Conservation (phyloP, 2,113 vertebrate species). For the Oceanodroma tethys region DNA sequence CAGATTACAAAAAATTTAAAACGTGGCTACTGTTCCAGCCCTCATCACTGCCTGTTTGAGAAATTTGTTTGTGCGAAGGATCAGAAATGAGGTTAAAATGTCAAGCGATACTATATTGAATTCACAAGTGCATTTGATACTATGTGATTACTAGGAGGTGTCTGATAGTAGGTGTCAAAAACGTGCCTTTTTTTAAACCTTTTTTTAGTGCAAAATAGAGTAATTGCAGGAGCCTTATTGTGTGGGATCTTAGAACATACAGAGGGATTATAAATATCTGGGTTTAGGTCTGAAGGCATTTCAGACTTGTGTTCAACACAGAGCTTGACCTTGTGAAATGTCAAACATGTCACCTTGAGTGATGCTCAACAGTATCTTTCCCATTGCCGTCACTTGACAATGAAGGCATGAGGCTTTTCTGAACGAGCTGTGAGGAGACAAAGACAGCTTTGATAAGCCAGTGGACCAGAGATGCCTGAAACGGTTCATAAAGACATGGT, state of each 20-base stretch:
- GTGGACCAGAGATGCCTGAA: neutral
- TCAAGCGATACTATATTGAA: neutral
- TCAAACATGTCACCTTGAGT: neutral
- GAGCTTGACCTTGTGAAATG: neutral
- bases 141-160: neutral
- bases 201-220: neutral
- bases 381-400: neutral
- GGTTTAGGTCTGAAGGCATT: neutral
- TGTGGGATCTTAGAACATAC: neutral
- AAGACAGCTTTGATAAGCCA: neutral
- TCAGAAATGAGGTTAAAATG: neutral
- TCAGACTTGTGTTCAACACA: neutral
- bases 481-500: neutral
- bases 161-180: neutral
- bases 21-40: neutral
- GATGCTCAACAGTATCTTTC: neutral
- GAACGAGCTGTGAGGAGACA: neutral
- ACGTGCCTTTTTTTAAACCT: neutral
- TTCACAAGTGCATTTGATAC: neutral
- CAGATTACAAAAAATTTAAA: neutral
- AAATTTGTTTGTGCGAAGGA: neutral
- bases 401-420: neutral
- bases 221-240: neutral
- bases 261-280: neutral
- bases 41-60: neutral